phyloP scores from a whole-genome alignment of 2,888 invertebrate species.

The Phortica okadai region DNA sequence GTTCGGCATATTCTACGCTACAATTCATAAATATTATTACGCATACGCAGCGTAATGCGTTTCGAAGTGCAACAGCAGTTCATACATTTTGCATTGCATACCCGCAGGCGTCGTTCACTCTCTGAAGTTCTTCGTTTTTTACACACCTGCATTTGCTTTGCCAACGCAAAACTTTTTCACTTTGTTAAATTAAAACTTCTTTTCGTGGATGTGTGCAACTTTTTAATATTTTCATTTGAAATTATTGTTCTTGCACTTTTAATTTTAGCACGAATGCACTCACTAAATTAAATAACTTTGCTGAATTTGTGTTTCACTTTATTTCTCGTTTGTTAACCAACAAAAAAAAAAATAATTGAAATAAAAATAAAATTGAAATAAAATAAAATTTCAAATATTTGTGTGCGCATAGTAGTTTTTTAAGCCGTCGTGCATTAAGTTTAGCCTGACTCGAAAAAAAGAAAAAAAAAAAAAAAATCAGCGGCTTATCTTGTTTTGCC shows the following conservation, averaged over 20 bases:
- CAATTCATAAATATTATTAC: slow-evolving; percentile 66
- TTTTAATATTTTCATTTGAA: too few relatives aligned
- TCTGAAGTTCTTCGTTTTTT: background rate
- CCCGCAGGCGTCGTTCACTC: slow-evolving; percentile 49
- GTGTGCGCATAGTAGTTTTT: too few relatives aligned
- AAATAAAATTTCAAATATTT: too few relatives aligned
- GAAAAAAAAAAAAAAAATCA: background rate
- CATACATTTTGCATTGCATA: slow-evolving; percentile 44
- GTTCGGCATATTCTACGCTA: background rate
- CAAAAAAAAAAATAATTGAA: too few relatives aligned
- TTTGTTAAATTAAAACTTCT: slow-evolving; percentile 41
- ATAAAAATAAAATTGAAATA: too few relatives aligned
- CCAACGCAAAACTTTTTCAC: slow-evolving; percentile 46
- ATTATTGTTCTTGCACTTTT: too few relatives aligned
- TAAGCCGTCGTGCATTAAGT: too few relatives aligned
- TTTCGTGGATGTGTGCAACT: background rate
- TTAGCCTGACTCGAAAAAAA: too few relatives aligned
- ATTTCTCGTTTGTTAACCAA: background rate
- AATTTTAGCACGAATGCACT: background rate
- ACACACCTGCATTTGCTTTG: slow-evolving; percentile 22
- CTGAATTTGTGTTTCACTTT: background rate
- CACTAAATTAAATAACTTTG: background rate
- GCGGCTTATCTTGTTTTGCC: slow-evolving; percentile 15
- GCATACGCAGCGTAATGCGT: slow-evolving; percentile 2
- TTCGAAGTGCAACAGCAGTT: background rate